These are phyloP conservation scores for Mercenaria mercenaria DNA, from an alignment of 1,140 invertebrate genomes.

Conservation along the genomic window DNA sequence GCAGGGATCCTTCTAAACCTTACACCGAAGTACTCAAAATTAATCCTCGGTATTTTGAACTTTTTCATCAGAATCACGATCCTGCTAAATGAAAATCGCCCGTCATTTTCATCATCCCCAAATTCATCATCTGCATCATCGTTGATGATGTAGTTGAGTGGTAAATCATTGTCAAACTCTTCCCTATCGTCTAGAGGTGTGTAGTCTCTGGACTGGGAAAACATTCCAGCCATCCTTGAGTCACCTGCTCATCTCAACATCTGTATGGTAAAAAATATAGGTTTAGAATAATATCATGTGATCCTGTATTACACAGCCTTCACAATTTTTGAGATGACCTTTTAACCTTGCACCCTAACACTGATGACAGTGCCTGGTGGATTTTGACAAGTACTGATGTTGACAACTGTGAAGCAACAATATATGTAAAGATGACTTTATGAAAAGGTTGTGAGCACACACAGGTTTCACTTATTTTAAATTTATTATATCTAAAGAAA, in stretches of 20 bases:
- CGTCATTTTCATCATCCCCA: neutral
- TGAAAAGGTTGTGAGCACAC: too few relatives aligned
- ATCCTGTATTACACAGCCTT: too few relatives aligned
- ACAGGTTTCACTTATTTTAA: too few relatives aligned
- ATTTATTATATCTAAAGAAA: too few relatives aligned
- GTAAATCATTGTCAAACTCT: neutral
- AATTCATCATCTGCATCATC: neutral
- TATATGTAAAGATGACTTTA: too few relatives aligned
- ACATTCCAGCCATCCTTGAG: neutral
- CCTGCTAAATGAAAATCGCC: neutral
- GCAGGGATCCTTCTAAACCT: neutral
- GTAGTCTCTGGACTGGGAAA: constrained; percentile 14
- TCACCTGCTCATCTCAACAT: neutral
- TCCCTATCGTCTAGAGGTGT: neutral
- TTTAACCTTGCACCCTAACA: too few relatives aligned
- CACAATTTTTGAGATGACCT: too few relatives aligned
- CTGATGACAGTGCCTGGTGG: too few relatives aligned
- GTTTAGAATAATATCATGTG: too few relatives aligned
- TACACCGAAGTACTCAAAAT: constrained; percentile 26
- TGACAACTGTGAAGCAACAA: too few relatives aligned
- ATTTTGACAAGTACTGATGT: too few relatives aligned
- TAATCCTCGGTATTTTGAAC: constrained; percentile 29
- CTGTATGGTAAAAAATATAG: neutral
- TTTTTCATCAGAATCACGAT: neutral
- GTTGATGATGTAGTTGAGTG: neutral